Base-by-base conservation (phyloP, 1,140 invertebrate species). In the Hestina assimilis region DNA sequence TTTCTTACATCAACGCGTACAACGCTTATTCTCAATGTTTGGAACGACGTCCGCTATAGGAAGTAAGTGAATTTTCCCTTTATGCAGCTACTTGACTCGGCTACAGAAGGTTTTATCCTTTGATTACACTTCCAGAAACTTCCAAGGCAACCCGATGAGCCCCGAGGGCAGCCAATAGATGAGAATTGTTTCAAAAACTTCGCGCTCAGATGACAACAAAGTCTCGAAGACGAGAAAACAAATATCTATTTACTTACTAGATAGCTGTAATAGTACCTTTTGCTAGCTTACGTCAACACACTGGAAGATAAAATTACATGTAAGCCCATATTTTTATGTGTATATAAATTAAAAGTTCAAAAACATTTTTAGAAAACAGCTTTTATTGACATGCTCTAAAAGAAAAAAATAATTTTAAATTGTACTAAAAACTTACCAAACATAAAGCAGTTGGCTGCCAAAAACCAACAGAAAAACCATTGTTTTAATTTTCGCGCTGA, bases 31-130 rank as follows among this genome's bases (percentile, higher is more conserved):
- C 68, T 65, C 68, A 79, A 81, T 83, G 81, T 84, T 84, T 78
- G 79, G 68, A 77, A 70, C 81, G 69, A 68, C 72, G 77, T 75
- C 74, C 63, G 75, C 72, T 68, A 68, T 73, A 74, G 74, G 50
- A 53, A 73, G 79, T 82, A 84, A 84, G 79, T 84, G 81, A 84
- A 84, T 84, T 84, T 78, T 73, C 76, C 61, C 81, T 80, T 78
- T 74, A 80, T 79, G 73, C 68, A 79, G 66, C 76, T 72, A 83
- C 80, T 83, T 79, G 74, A 72, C 75, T 83, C 60, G 60, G 65
- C 72, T 76, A 66, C 77, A 75, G 67, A 77, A 80, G 77, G 76
- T 72, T 79, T 74, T 82, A 81, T 79, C 72, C 78, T 79, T 81
- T 79, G 75, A 83, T 79, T 83, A 74, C 78, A 74, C 74, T 79